Percentiles rank a stretch among this genome's conserved stretches.
phyloP scores from a whole-genome alignment of 2,797 vertebrate genomes.

The Podarcis lilfordi region DNA sequence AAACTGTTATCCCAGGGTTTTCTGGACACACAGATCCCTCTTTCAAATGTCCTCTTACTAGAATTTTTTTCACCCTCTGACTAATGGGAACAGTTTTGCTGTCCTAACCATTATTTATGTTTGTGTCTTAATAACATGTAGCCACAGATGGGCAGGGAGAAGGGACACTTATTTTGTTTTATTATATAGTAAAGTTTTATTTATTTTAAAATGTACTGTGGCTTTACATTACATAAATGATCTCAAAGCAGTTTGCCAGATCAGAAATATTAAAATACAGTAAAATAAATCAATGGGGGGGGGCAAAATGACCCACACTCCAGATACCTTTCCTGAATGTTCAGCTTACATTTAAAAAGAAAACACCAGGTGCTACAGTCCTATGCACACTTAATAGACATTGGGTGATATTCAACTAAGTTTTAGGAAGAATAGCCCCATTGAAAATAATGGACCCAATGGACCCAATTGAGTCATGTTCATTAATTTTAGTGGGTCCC shows the following conservation, averaged over 20 bases:
- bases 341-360: neutral
- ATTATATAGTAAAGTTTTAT: too few relatives aligned
- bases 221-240: too few relatives aligned
- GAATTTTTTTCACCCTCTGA: neutral
- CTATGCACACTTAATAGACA: neutral
- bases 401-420: neutral
- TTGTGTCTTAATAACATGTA: neutral
- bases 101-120: neutral
- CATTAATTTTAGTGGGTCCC: too few relatives aligned
- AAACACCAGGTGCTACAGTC: neutral
- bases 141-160: neutral
- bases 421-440: neutral
- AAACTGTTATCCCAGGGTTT: neutral
- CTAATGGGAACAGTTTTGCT: neutral
- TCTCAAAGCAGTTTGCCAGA: too few relatives aligned
- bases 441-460: too few relatives aligned
- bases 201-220: too few relatives aligned
- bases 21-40: too few relatives aligned
- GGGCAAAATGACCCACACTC: too few relatives aligned
- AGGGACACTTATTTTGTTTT: too few relatives aligned
- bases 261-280: too few relatives aligned
- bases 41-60: neutral
- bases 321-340: neutral
- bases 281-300: too few relatives aligned
- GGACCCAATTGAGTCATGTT: too few relatives aligned